phyloP scores from a whole-genome alignment of 1,140 invertebrate genomes.

The Leptinotarsa undecemlineata region DNA sequence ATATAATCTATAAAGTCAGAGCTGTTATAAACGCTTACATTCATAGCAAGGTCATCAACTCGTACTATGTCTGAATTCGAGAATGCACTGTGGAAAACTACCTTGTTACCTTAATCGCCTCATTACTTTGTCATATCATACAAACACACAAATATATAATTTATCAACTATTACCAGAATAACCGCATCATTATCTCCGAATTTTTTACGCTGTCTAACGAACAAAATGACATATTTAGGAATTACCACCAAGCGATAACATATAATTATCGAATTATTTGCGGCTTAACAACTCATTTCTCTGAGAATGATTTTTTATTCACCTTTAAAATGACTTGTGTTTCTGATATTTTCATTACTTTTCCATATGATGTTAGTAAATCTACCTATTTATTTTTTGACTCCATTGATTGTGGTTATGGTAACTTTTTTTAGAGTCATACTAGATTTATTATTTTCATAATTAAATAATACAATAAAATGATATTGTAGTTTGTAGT shows the following conservation, averaged over 20 bases:
- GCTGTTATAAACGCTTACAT: too few species aligned
- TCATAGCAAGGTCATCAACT: too few species aligned
- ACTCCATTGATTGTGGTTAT: too few species aligned
- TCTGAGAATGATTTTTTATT: not conserved
- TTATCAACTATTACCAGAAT: conserved; percentile 2
- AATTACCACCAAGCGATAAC: conserved; percentile 8
- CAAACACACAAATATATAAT: conserved; percentile 15
- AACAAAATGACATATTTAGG: conserved; percentile 6
- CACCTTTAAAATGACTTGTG: too few species aligned
- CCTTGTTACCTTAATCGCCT: not conserved
- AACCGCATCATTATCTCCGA: conserved; percentile 6
- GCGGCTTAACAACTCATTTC: not conserved
- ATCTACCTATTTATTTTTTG: too few species aligned
- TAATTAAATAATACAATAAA: too few species aligned
- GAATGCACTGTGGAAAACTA: not conserved
- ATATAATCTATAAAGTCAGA: too few species aligned
- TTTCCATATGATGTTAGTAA: too few species aligned
- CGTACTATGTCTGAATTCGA: not conserved
- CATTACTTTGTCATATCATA: conserved; percentile 1
- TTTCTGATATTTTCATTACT: not conserved
- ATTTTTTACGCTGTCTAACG: not conserved
- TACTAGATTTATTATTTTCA: too few species aligned
- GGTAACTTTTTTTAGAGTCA: too few species aligned
- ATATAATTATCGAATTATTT: conserved; percentile 14
- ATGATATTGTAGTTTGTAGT: too few species aligned